Evolutionary conservation across 2,113 vertebrate genomes (phyloP).

Genomic region (Calidris pygmaea): DNA sequence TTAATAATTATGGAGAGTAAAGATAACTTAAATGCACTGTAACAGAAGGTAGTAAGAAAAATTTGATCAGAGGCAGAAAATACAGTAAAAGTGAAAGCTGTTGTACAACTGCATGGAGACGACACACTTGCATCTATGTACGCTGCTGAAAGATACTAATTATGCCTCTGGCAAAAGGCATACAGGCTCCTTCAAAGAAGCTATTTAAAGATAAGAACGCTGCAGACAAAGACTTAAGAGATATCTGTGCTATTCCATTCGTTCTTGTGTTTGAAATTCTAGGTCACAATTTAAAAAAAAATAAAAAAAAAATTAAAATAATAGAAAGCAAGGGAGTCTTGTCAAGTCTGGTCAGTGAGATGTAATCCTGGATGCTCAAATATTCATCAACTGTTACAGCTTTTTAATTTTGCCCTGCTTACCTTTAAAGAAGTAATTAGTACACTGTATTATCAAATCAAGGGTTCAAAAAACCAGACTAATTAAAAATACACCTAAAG

Average conservation of each 20-base stretch:
- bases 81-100: not conserved
- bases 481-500: slow-evolving; percentile 1
- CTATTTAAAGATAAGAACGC: slow-evolving; percentile 64
- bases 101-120: not conserved
- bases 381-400: not conserved
- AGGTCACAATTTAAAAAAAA: not conserved
- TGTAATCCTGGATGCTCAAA: not conserved
- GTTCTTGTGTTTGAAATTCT: slow-evolving; percentile 28
- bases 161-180: slow-evolving; percentile 55
- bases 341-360: not conserved
- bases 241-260: not conserved
- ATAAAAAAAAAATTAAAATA: not conserved
- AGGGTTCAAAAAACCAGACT: slow-evolving; percentile 12
- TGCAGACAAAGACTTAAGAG: slow-evolving; percentile 50
- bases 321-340: not conserved
- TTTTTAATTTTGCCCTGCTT: not conserved
- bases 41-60: slow-evolving; percentile 49
- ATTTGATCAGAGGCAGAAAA: slow-evolving; percentile 36
- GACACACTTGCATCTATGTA: not conserved
- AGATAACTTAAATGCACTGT: slow-evolving; percentile 12
- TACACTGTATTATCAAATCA: not conserved
- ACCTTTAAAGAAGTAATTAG: slow-evolving; percentile 8
- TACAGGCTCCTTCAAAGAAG: slow-evolving; percentile 18
- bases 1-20: slow-evolving; percentile 54
- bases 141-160: slow-evolving; percentile 38